Base-by-base conservation (phyloP, 2,888 invertebrate genomes). In the Acronicta leporina region DNA sequence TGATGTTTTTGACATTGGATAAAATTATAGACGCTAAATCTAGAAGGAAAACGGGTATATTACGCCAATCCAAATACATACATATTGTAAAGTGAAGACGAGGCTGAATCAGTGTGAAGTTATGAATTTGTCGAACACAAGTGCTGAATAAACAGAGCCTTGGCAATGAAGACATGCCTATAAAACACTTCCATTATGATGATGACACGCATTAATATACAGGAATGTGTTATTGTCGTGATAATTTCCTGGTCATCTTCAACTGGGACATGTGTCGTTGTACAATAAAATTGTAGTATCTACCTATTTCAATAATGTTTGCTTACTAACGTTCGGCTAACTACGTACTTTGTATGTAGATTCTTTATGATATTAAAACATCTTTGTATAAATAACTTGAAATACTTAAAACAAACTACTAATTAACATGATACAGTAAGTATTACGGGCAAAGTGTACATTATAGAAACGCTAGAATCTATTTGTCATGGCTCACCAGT, bases 181-280 rank as follows among this genome's bases (percentile, higher is more conserved):
- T 89, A 87, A 87, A 88, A 85, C 82, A 83, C 71, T 82, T 74
- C 81, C 81, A 83, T 89, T 90, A 90, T 85, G 83, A 83, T 88
- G 87, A 87, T 86, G 83, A 82, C 85, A 81, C 82, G 79, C 80
- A 75, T 73, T 87, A 85, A 85, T 87, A 85, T 85, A 85, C 83
- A 85, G 86, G 89, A 87, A 91, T 90, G 89, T 82, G 77, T 84
- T 78, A 80, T 76, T 80, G 82, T 77, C 81, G 71, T 81, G 68
- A 78, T 77, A 73, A 85, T 86, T 89, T 92, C 90, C 89, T 86
- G 84, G 79, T 88, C 87, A 83, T 90, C 90, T 82, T 83, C 81
- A 77, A 83, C 81, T 83, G 74, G 82, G 69, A 57, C 64, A 60
- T 57, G 75, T 79, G 71, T 73, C 68, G 69, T 78, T 71, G 79